phyloP scores from a whole-genome alignment of 2,113 vertebrate species.

The Sceloporus tristichus region DNA sequence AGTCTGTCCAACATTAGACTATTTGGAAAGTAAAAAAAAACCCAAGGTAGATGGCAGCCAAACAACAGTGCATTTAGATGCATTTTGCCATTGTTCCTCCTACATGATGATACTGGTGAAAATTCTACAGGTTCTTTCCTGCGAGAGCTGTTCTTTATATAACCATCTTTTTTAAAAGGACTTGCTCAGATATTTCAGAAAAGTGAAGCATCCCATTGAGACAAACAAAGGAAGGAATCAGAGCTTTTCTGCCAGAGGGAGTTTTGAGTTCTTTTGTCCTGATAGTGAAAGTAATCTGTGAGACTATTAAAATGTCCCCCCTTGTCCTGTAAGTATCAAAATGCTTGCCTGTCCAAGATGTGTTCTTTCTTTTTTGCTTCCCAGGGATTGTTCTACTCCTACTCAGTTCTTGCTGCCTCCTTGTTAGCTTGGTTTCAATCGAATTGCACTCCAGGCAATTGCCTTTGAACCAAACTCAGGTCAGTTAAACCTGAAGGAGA shows the following conservation, averaged over 20 bases:
- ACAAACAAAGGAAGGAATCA: slow-evolving; percentile 16
- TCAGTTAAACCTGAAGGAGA: slow-evolving; percentile 25
- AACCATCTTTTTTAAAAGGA: slow-evolving; percentile 9
- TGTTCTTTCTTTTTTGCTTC: fast-evolving
- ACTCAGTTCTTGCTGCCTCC: background rate
- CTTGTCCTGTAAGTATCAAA: slow-evolving; percentile 33
- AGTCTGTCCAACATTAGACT: background rate
- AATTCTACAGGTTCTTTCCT: background rate
- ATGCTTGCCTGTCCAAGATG: background rate
- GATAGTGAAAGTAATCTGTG: background rate
- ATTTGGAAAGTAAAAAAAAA: too few species aligned
- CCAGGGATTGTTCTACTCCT: background rate
- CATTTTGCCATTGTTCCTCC: background rate
- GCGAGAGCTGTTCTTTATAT: background rate
- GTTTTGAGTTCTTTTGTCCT: slow-evolving; percentile 5
- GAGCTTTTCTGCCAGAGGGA: slow-evolving; percentile 1
- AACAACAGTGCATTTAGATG: background rate
- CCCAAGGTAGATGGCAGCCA: background rate
- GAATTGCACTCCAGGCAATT: background rate
- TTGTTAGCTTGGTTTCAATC: background rate
- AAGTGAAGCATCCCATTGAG: slow-evolving; percentile 22
- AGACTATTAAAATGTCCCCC: slow-evolving; percentile 6
- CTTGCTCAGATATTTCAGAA: slow-evolving; percentile 16
- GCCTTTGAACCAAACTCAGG: background rate
- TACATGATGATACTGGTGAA: background rate